These are phyloP conservation scores for Eledona agricola DNA, from an alignment of 2,888 invertebrate genomes.

Conservation along the genomic window DNA sequence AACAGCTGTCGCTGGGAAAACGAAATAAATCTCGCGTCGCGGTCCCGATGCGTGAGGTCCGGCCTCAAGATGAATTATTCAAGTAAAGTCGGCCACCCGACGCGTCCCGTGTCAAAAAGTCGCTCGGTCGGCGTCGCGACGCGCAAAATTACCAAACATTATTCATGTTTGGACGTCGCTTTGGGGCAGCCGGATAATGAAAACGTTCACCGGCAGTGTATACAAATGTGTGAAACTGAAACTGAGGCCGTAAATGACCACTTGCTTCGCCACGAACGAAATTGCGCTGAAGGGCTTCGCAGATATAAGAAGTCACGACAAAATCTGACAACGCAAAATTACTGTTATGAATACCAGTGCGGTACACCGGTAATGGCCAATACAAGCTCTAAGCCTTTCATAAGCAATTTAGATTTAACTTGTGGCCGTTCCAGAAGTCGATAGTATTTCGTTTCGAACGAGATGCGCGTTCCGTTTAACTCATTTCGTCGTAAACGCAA, in stretches of 20 bases:
- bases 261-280: no score
- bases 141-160: constrained; percentile 25
- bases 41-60: constrained; percentile 56
- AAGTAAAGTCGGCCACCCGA: constrained; percentile 51
- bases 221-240: constrained; percentile 20
- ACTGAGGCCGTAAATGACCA: constrained; percentile 3
- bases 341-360: constrained; percentile 1
- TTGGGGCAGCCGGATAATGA: constrained; percentile 44
- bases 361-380: constrained; percentile 8
- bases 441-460: constrained; percentile 13
- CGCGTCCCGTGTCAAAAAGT: constrained; percentile 39
- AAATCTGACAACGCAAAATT: constrained; percentile 20
- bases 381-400: constrained; percentile 11
- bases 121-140: constrained; percentile 26
- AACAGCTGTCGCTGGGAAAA: constrained; percentile 52
- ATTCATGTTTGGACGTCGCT: constrained; percentile 45
- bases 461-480: constrained; percentile 12
- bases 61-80: constrained; percentile 57
- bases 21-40: constrained; percentile 58
- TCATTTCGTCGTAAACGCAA: constrained; percentile 16
- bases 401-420: constrained; percentile 22
- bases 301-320: constrained; percentile 10
- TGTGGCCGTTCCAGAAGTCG: constrained; percentile 21
- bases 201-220: constrained; percentile 46
- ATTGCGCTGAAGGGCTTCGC: constrained; percentile 7